Evolutionary conservation across 2,113 vertebrate species (phyloP).

Genomic region (Dunckerocampus dactyliophorus): DNA sequence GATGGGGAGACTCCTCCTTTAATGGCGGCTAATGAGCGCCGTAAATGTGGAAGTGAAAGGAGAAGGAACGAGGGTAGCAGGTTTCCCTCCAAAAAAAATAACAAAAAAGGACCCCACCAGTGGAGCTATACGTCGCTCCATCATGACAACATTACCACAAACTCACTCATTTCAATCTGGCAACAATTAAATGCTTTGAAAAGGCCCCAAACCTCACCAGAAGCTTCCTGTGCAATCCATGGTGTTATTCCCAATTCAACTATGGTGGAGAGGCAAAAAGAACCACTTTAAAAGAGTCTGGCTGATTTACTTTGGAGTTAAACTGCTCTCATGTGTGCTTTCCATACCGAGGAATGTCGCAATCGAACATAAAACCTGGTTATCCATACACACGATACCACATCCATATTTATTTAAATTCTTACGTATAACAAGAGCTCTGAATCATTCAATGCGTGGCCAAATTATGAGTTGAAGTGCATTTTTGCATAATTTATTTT

Average conservation of each 20-base stretch:
- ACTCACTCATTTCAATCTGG: constrained; percentile 25
- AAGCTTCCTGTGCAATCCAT: constrained; percentile 50
- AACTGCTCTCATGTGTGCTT: constrained; percentile 44
- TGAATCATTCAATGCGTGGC: too few species aligned
- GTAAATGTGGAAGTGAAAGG: constrained; percentile 51
- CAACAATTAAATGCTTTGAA: constrained; percentile 24
- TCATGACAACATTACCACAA: constrained; percentile 9
- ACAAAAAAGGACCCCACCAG: background rate
- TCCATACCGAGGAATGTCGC: constrained; percentile 44
- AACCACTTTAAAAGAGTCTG: constrained; percentile 43
- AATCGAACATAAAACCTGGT: constrained; percentile 27
- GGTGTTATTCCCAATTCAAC: constrained; percentile 19
- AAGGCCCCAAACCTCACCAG: constrained; percentile 40
- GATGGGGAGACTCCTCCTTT: constrained; percentile 13
- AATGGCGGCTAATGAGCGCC: constrained; percentile 50
- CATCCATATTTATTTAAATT: too few species aligned
- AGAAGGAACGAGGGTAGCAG: constrained; percentile 13
- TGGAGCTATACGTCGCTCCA: constrained; percentile 17
- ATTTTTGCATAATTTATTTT: background rate
- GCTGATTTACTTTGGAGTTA: constrained; percentile 44
- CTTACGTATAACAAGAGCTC: too few species aligned
- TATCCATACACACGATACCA: too few species aligned
- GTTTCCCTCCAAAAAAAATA: constrained; percentile 50
- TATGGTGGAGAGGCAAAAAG: constrained; percentile 18
- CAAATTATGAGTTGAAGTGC: background rate